phyloP scores from a whole-genome alignment of 2,888 invertebrate genomes.

The Drosophila paramelanica region DNA sequence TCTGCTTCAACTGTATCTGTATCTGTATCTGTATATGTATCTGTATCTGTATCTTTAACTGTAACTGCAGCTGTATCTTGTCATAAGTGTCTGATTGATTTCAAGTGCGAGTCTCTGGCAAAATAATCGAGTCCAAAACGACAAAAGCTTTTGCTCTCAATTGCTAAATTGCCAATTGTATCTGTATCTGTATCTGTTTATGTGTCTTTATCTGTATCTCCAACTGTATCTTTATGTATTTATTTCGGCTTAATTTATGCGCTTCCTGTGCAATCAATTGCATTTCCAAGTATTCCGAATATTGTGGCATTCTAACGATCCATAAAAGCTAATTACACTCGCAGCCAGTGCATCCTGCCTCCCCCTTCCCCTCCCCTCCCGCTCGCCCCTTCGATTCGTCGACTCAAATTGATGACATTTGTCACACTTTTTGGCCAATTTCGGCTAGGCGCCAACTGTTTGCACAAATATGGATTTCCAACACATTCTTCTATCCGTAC shows the following conservation, averaged over 20 bases:
- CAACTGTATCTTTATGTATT: conserved; percentile 10
- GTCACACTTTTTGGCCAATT: conserved; percentile 52
- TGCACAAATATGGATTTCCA: conserved; percentile 32
- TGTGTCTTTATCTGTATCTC: conserved; percentile 7
- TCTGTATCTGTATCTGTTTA: conserved; percentile 6
- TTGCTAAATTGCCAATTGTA: conserved; percentile 27
- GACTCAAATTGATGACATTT: conserved; percentile 11
- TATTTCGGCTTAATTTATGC: conserved; percentile 50
- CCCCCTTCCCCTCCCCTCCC: neutral
- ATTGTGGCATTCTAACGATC: conserved; percentile 39
- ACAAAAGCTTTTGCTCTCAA: conserved; percentile 32
- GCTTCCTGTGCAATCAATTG: conserved; percentile 67
- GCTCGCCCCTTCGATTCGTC: neutral
- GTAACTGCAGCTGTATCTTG: conserved; percentile 29
- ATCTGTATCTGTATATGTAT: conserved; percentile 13
- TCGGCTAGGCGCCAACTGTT: conserved; percentile 21
- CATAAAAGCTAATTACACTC: conserved; percentile 27
- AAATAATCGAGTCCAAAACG: conserved; percentile 10
- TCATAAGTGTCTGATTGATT: conserved; percentile 53
- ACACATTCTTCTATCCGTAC: conserved; percentile 22
- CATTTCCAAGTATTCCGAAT: conserved; percentile 38
- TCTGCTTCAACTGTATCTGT: conserved; percentile 9
- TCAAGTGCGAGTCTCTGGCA: conserved; percentile 14
- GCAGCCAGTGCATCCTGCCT: conserved; percentile 53
- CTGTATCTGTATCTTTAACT: neutral